phyloP scores from a whole-genome alignment of 1,140 invertebrate genomes.

The Condylostylus longicornis region DNA sequence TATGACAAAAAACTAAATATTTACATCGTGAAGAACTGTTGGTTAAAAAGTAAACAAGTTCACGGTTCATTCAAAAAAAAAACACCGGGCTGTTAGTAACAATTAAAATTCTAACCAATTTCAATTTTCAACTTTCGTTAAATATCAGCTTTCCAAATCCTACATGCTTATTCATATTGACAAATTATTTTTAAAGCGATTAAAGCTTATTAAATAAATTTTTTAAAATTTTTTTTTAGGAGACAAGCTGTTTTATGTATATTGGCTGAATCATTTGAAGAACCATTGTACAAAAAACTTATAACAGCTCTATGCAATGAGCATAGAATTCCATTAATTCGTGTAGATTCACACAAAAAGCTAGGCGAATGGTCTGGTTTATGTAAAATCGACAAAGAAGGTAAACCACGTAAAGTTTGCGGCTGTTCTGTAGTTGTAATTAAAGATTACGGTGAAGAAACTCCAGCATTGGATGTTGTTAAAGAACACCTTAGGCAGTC shows the following conservation, averaged over 20 bases:
- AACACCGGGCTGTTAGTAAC: too few species aligned
- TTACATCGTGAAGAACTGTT: too few species aligned
- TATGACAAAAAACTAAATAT: too few species aligned
- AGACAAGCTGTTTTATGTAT: constrained; percentile 92
- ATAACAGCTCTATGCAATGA: constrained; percentile 97
- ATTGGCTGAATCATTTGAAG: constrained; percentile 94
- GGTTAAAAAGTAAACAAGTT: too few species aligned
- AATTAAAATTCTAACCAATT: not conserved
- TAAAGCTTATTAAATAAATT: too few species aligned
- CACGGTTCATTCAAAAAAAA: too few species aligned
- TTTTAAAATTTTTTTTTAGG: constrained; percentile 35
- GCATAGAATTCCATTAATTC: constrained; percentile 89
- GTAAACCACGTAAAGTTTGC: constrained; percentile 96
- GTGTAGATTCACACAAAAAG: constrained; percentile 96
- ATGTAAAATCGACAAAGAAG: constrained; percentile 98
- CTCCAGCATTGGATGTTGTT: constrained; percentile 79
- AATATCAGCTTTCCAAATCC: too few species aligned
- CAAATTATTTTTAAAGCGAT: too few species aligned
- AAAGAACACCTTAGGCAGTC: constrained; percentile 78
- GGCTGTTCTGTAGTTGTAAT: constrained; percentile 97
- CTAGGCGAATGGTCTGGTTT: constrained; percentile 97
- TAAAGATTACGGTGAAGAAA: constrained; percentile 93
- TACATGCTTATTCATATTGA: too few species aligned
- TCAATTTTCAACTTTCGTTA: not conserved
- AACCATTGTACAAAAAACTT: constrained; percentile 91